phyloP scores from a whole-genome alignment of 2,888 invertebrate species.

The Scaptodrosophila latifasciaeformis region DNA sequence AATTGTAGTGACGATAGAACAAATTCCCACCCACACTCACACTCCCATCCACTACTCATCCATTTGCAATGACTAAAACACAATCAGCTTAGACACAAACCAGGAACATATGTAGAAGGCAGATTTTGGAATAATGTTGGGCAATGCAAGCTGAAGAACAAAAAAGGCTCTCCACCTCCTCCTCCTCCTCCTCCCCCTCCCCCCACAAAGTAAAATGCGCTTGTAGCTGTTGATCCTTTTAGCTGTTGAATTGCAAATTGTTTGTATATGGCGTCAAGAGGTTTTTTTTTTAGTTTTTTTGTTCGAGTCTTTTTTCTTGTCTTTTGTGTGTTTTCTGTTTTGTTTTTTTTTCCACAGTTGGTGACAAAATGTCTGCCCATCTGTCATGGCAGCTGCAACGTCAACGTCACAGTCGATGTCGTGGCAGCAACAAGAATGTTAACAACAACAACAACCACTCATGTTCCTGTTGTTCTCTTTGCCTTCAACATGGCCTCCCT shows the following conservation, averaged over 20 bases:
- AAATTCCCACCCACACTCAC: slow-evolving; percentile 3
- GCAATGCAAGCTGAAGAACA: neutral
- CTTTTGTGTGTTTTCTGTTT: neutral
- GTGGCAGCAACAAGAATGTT: no score
- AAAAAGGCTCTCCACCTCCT: neutral
- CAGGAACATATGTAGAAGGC: neutral
- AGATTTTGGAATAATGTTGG: no score
- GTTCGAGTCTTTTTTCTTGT: neutral
- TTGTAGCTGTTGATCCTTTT: slow-evolving; percentile 65
- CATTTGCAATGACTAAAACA: slow-evolving; percentile 22
- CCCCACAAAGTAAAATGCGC: slow-evolving; percentile 47
- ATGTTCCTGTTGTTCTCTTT: slow-evolving; percentile 30
- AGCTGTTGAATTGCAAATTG: slow-evolving; percentile 70
- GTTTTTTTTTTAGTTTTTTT: slow-evolving; percentile 34
- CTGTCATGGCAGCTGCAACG: slow-evolving; percentile 49
- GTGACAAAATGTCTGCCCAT: slow-evolving; percentile 64
- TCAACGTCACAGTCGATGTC: slow-evolving; percentile 17
- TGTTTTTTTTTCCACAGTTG: slow-evolving; percentile 23
- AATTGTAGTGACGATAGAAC: slow-evolving; percentile 37
- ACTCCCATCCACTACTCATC: slow-evolving; percentile 22
- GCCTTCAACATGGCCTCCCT: slow-evolving; percentile 39
- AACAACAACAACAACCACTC: no score
- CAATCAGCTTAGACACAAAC: neutral
- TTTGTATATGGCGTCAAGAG: slow-evolving; percentile 60
- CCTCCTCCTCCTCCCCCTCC: neutral